phyloP scores from a whole-genome alignment of 1,140 invertebrate genomes.

The Andrena cerasifolii region DNA sequence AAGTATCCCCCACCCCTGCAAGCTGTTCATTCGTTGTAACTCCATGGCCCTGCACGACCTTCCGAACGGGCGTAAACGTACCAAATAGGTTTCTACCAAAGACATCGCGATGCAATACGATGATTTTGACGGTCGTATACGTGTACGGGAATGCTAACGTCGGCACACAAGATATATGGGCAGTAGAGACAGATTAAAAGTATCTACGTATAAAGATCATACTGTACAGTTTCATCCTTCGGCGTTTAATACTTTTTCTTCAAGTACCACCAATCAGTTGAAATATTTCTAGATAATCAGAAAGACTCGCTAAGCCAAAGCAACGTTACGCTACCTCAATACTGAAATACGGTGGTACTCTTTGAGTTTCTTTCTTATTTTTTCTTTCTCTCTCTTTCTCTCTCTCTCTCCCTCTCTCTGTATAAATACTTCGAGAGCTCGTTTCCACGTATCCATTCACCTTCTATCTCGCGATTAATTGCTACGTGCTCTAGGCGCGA shows the following conservation, averaged over 20 bases:
- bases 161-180: slow-evolving; percentile 18
- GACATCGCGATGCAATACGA: slow-evolving; percentile 43
- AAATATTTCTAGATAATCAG: slow-evolving; percentile 48
- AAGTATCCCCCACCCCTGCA: slow-evolving; percentile 66
- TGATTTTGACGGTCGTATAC: slow-evolving; percentile 41
- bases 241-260: slow-evolving; percentile 14
- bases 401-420: slow-evolving; percentile 29
- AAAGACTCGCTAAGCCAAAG: slow-evolving; percentile 58
- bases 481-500: slow-evolving; percentile 2
- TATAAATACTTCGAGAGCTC: slow-evolving; percentile 28
- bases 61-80: slow-evolving; percentile 68
- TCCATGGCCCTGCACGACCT: slow-evolving; percentile 63
- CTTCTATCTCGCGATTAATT: slow-evolving; percentile 2
- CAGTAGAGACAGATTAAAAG: slow-evolving; percentile 34
- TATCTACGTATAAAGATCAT: slow-evolving; percentile 31
- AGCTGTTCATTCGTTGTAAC: slow-evolving; percentile 71
- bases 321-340: slow-evolving; percentile 63
- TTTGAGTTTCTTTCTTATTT: too few species aligned
- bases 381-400: too few species aligned
- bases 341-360: slow-evolving; percentile 48
- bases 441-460: slow-evolving; percentile 1
- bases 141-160: slow-evolving; percentile 15
- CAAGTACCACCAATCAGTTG: slow-evolving; percentile 49
- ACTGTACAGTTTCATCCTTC: slow-evolving; percentile 42
- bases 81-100: slow-evolving; percentile 71